phyloP scores from a whole-genome alignment of 2,113 vertebrate genomes.

The Mirza zaza region DNA sequence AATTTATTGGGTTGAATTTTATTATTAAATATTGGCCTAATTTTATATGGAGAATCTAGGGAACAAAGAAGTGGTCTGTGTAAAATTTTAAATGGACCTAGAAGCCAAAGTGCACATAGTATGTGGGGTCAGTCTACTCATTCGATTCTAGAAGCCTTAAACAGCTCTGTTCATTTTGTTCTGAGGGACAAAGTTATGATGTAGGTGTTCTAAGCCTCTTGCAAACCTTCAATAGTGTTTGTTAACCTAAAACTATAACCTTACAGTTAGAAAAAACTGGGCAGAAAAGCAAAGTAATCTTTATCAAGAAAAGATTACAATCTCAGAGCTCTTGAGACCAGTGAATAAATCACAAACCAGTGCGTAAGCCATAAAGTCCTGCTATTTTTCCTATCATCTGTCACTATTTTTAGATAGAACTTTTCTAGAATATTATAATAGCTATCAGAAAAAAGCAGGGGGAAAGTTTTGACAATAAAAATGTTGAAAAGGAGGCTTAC shows the following conservation, averaged over 20 bases:
- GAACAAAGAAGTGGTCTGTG: neutral
- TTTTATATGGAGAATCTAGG: neutral
- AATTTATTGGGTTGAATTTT: neutral
- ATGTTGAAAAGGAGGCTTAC: slow-evolving; percentile 17
- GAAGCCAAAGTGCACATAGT: neutral
- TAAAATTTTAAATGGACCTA: neutral
- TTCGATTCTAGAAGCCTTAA: neutral
- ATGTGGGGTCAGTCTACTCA: neutral
- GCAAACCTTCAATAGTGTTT: neutral
- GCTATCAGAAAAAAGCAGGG: neutral
- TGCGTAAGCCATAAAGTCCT: neutral
- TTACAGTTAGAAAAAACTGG: neutral
- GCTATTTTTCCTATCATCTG: neutral
- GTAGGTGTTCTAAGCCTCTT: neutral
- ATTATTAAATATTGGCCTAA: slow-evolving; percentile 47
- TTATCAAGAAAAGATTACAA: neutral
- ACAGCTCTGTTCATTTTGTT: neutral
- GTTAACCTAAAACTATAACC: slow-evolving; percentile 25
- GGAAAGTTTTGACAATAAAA: slow-evolving; percentile 36
- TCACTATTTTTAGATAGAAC: neutral
- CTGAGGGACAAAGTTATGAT: neutral
- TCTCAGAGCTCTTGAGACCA: neutral
- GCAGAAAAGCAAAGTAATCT: neutral
- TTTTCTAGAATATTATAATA: slow-evolving; percentile 14
- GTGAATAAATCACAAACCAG: slow-evolving; percentile 15